Evolutionary conservation across 1,140 invertebrate species (phyloP), one percentile per base, ranked within the genome.

Genomic region (Diplogasteroides magnus): DNA sequence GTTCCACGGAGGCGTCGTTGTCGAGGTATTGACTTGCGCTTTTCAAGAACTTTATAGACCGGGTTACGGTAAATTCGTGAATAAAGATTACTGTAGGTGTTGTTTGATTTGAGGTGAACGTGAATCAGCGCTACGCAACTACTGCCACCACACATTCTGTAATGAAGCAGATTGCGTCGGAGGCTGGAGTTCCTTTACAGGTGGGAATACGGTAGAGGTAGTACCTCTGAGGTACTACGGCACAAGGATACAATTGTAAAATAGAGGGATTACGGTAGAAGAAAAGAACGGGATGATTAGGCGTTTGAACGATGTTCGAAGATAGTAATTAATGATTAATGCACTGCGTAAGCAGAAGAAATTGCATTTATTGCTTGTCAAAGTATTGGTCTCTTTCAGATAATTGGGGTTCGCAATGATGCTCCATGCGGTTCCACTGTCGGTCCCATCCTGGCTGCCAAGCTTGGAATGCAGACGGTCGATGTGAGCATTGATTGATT

Each of bases 91-190:
- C 37, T 6, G 37, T 48, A 48, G 37, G 6, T 19, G 37, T 48
- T 19, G 37, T 11, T 48, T 19, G 37, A 48, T 48, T 48, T 6
- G 6, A 48, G 37, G 81, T 83, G 60, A 86, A 86, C 74, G 74
- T 81, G n/a, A 86, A 86, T 72, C 85, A 86, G 76, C 73, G 83
- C 3, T 86, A 86, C 72, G 85, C 85, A 1, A 85, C 85, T 0
- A 86, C 84, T 19, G 73, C 81, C 3, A 77, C 85, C 56, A 86
- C 85, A 11, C 77, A 83, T 1, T 71, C 84, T 6, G 83, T 86
- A 37, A 68, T 86, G 25, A 76, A 85, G 59, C 78, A 85, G 70
- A 73, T 85, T 11, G 85, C 84, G 2, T 73, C 64, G 3, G 75
- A 75, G 48, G 81, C 77, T 11, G 64, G 73, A 31, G 83, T 85